These are phyloP conservation scores for Phrynocephalus forsythii DNA, from an alignment of 2,797 vertebrate genomes.

Conservation along the genomic window DNA sequence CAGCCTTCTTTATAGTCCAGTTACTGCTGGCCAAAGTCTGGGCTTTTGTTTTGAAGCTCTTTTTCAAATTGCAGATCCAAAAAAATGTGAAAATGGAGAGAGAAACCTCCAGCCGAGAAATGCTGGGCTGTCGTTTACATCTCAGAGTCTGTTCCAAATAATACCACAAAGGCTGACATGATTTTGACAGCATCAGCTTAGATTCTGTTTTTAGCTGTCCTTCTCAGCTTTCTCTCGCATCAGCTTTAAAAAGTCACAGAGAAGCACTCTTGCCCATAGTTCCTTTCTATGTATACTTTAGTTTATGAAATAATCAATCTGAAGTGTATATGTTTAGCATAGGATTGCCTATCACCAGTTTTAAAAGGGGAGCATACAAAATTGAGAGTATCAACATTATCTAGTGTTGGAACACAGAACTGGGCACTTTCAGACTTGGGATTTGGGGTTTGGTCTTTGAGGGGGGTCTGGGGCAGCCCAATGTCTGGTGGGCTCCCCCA, in stretches of 20 bases:
- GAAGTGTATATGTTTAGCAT: neutral
- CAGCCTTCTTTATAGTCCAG: too few species aligned
- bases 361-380: neutral
- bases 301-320: neutral
- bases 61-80: neutral
- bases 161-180: slow-evolving; percentile 22
- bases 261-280: neutral
- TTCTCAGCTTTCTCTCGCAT: slow-evolving; percentile 11
- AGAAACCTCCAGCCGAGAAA: neutral
- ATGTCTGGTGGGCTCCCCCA: too few species aligned
- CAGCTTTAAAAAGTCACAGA: slow-evolving; percentile 6
- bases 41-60: neutral
- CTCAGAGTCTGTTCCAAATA: slow-evolving; percentile 17
- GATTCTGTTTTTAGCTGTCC: slow-evolving; percentile 28
- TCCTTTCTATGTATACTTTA: neutral
- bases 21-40: neutral
- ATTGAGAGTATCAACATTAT: too few species aligned
- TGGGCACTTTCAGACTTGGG: neutral
- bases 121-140: slow-evolving; percentile 21
- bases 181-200: slow-evolving; percentile 32
- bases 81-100: neutral
- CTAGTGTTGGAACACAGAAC: neutral
- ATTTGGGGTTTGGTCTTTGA: neutral
- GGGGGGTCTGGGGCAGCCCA: too few species aligned
- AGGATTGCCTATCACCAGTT: neutral